Evolutionary conservation across 2,888 invertebrate species (phyloP).

Genomic region (Nymphalis c-album): DNA sequence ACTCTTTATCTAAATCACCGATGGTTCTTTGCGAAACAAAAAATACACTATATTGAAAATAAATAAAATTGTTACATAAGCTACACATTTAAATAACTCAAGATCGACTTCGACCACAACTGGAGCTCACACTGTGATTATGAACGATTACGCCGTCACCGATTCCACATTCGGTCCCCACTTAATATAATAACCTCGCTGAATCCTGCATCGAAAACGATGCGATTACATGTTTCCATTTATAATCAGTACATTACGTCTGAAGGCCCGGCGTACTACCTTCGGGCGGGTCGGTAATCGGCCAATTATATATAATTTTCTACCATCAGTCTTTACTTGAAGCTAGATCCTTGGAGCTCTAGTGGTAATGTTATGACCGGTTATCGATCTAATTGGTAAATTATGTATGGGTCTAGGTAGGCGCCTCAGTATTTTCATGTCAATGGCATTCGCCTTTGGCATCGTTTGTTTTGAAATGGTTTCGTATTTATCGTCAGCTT

Average conservation of each 20-base stretch:
- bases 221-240: conserved; percentile 78
- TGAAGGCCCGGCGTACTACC: conserved; percentile 45
- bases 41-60: background rate
- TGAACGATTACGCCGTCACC: conserved; percentile 76
- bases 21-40: background rate
- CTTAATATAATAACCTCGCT: conserved; percentile 80
- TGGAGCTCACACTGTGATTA: conserved; percentile 63
- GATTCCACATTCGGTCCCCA: conserved; percentile 71
- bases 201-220: conserved; percentile 74
- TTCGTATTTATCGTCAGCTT: background rate
- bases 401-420: conserved; percentile 54
- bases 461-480: conserved; percentile 7
- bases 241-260: conserved; percentile 73
- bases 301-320: conserved; percentile 80
- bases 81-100: conserved; percentile 30
- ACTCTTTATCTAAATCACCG: background rate
- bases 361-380: conserved; percentile 59
- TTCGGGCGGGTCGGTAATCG: conserved; percentile 69
- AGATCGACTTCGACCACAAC: conserved; percentile 29
- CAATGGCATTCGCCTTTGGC: conserved; percentile 17
- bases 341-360: conserved; percentile 63
- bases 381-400: conserved; percentile 76
- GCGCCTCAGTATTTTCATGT: conserved; percentile 28
- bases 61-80: background rate
- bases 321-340: conserved; percentile 76